Evolutionary conservation across 2,797 vertebrate species (phyloP).

Genomic region (Danionella dracula): DNA sequence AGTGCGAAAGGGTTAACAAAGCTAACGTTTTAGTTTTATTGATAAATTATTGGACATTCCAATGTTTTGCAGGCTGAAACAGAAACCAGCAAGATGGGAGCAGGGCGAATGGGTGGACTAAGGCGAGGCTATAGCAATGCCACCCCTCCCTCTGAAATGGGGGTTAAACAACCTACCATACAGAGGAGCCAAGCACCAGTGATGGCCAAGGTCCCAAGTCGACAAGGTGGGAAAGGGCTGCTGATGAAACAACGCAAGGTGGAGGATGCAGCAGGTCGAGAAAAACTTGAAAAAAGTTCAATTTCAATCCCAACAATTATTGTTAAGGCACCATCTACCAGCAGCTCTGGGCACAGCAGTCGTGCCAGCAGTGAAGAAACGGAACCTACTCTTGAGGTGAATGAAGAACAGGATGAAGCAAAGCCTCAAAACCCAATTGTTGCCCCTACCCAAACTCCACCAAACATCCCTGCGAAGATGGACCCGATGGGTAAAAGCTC

Average conservation of each 20-base stretch:
- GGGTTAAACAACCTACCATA: constrained; percentile 52
- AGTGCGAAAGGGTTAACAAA: no score
- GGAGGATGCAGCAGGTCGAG: constrained; percentile 61
- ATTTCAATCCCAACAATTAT: constrained; percentile 92
- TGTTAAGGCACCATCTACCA: constrained; percentile 90
- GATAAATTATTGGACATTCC: no score
- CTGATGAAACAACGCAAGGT: constrained; percentile 88
- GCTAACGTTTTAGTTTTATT: no score
- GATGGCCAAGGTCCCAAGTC: constrained; percentile 30
- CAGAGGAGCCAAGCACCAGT: constrained; percentile 12
- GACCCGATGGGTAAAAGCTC: constrained; percentile 65
- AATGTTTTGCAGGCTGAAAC: constrained; percentile 55
- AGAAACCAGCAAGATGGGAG: constrained; percentile 62
- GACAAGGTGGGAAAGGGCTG: constrained; percentile 75
- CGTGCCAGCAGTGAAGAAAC: constrained; percentile 90
- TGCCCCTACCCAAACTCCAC: constrained; percentile 46
- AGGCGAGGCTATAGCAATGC: constrained; percentile 75
- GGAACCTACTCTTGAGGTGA: constrained; percentile 47
- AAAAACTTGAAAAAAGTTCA: constrained; percentile 77
- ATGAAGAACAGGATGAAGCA: constrained; percentile 50
- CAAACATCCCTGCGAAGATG: constrained; percentile 52
- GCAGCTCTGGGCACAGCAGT: constrained; percentile 90
- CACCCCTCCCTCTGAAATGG: constrained; percentile 66
- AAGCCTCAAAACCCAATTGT: constrained; percentile 50
- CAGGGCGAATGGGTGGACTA: constrained; percentile 68